Conservation (phyloP, 2,888 invertebrate species). For the Flabesymbios commensalis region DNA sequence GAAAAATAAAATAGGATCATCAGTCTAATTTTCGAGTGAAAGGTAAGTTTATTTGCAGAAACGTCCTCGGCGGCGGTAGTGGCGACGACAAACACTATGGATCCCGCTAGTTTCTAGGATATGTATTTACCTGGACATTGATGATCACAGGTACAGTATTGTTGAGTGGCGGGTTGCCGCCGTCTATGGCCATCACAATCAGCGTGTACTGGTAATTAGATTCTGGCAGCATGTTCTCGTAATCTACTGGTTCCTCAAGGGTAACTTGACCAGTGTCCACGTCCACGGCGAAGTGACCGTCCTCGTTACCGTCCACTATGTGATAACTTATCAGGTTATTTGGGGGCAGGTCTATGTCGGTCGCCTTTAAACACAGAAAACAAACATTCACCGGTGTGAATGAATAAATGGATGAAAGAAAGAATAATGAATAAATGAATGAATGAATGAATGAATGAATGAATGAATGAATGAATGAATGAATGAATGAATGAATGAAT, state of each 20-base stretch:
- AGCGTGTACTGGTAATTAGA: slow-evolving; percentile 39
- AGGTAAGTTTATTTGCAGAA: no score
- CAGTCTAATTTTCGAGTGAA: no score
- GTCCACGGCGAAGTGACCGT: slow-evolving; percentile 68
- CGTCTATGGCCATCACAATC: slow-evolving; percentile 43
- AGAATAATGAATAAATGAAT: no score
- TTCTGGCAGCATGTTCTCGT: slow-evolving; percentile 43
- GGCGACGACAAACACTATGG: no score
- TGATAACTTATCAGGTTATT: slow-evolving; percentile 50
- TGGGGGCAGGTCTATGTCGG: slow-evolving; percentile 72
- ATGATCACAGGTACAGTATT: slow-evolving; percentile 51
- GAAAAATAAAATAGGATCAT: no score
- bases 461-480: no score
- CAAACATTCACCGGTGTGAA: no score
- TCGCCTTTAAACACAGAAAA: slow-evolving; percentile 66
- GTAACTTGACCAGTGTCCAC: slow-evolving; percentile 68
- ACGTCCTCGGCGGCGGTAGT: no score
- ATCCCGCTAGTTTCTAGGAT: no score
- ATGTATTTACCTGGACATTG: slow-evolving; percentile 74
- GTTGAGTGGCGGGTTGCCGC: slow-evolving; percentile 42
- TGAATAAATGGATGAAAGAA: no score
- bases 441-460: no score
- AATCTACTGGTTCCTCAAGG: slow-evolving; percentile 49
- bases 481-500: no score
- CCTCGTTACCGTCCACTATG: slow-evolving; percentile 41